These are phyloP conservation scores for Dinomys branickii DNA, from an alignment of 2,113 vertebrate genomes.

Conservation along the genomic window DNA sequence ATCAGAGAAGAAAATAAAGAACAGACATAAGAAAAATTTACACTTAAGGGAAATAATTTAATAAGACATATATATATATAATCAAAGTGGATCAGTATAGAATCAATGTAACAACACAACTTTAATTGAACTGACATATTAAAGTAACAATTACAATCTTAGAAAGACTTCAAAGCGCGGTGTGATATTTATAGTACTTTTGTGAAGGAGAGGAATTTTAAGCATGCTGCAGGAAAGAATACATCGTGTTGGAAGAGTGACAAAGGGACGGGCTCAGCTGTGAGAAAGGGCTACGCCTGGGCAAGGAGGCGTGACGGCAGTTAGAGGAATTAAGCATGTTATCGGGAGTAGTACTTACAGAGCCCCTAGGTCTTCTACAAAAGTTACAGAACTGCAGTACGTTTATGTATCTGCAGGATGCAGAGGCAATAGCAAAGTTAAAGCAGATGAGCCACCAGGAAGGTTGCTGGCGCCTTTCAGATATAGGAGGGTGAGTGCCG, in stretches of 20 bases:
- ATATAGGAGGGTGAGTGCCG: not conserved
- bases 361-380: not conserved
- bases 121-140: not conserved
- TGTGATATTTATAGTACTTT: not conserved
- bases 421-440: not conserved
- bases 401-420: not conserved
- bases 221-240: not conserved
- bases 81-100: not conserved
- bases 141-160: conserved; percentile 3
- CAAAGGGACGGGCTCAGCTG: not conserved
- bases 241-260: not conserved
- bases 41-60: not conserved
- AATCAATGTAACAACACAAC: not conserved
- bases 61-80: not conserved
- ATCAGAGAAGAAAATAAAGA: not conserved
- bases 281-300: not conserved
- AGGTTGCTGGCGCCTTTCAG: not conserved
- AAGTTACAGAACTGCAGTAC: not conserved
- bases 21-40: not conserved
- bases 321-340: not conserved
- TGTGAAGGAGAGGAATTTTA: conserved; percentile 35
- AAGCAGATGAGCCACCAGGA: not conserved
- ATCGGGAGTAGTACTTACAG: not conserved
- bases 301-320: not conserved
- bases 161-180: not conserved